Evolutionary conservation across 2,888 invertebrate genomes (phyloP), one percentile per base, ranked within the genome.

Genomic region (Dione vanillae): DNA sequence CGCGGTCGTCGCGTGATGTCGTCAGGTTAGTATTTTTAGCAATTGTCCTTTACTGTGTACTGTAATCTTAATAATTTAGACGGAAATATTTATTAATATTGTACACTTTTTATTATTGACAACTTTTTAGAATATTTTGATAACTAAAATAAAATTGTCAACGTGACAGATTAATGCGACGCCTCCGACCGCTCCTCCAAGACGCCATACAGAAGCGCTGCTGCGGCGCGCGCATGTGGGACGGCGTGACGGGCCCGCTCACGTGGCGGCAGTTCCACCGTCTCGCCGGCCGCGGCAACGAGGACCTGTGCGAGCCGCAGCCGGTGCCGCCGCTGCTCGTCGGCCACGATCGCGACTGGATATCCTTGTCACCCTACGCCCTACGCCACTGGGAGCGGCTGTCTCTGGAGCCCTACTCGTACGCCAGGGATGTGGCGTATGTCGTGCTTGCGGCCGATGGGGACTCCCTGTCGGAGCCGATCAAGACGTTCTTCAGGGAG

Each of bases 181-280:
- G 96, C 14, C 75, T 99, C 65, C 97, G 98, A 85, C 99, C 99
- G 8, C 90, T 99, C 75, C 94, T 99, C 61, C 99, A 99, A 87
- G 98, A 98, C 85, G 98, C 99, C 71, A 98, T 99, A 78, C 98
- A 99, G 88, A 98, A 98, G 90, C 98, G 98, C 79, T 96, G 97
- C 77, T 96, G 97, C 80, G 96, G 96, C 58, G 96, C 96, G 56
- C 95, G 97, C 77, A 95, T 98, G 91, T 99, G 99, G 97, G 99
- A 99, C 88, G 97, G 98, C 67, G 98, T 99, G 52, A 96, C 97
- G 76, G 99, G 99, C 0, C 99, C 99, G 41, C 95, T 99, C 14
- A 99, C 99, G 1, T 99, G 99, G 99, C 95, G 99, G 67, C 98
- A 99, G 88, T 99, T 99, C 92, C 99, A 99, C 94, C 95, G 98